Evolutionary conservation across 2,797 vertebrate species (phyloP).

Genomic region (Rhynchonycteris naso): DNA sequence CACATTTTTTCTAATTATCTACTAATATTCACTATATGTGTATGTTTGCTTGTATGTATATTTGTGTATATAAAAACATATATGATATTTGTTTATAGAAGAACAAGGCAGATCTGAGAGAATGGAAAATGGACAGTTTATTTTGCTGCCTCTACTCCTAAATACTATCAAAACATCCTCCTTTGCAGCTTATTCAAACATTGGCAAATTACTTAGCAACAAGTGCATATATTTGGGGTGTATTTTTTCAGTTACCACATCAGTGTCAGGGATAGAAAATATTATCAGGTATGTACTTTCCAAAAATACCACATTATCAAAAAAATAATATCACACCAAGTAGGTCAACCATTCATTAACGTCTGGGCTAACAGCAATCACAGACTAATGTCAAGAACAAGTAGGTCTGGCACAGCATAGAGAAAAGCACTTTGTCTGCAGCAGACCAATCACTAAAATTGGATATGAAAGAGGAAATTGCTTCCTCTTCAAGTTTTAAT

Average conservation of each 20-base stretch:
- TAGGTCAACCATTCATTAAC: slow-evolving; percentile 68
- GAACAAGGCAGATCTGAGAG: background rate
- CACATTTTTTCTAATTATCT: slow-evolving; percentile 24
- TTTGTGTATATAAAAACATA: background rate
- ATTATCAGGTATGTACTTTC: slow-evolving; percentile 71
- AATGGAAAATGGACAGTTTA: slow-evolving; percentile 37
- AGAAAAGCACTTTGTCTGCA: slow-evolving; percentile 68
- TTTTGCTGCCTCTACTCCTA: slow-evolving; percentile 16
- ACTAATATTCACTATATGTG: background rate
- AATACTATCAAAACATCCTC: slow-evolving; percentile 67
- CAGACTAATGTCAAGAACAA: slow-evolving; percentile 64
- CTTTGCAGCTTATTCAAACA: slow-evolving; percentile 65
- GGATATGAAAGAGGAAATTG: slow-evolving; percentile 57
- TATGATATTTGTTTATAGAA: slow-evolving; percentile 52
- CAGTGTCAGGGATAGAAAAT: slow-evolving; percentile 79
- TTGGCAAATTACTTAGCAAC: slow-evolving; percentile 69
- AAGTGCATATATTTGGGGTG: slow-evolving; percentile 47
- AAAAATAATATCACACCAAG: slow-evolving; percentile 69
- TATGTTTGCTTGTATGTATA: background rate
- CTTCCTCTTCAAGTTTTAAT: slow-evolving; percentile 52
- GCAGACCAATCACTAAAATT: slow-evolving; percentile 50
- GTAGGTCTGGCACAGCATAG: slow-evolving; percentile 40
- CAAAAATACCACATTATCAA: slow-evolving; percentile 70
- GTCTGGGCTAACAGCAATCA: slow-evolving; percentile 50
- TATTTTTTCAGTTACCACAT: slow-evolving; percentile 76